Evolutionary conservation across 2,888 invertebrate genomes (phyloP).

Genomic region (Atrina japonica): DNA sequence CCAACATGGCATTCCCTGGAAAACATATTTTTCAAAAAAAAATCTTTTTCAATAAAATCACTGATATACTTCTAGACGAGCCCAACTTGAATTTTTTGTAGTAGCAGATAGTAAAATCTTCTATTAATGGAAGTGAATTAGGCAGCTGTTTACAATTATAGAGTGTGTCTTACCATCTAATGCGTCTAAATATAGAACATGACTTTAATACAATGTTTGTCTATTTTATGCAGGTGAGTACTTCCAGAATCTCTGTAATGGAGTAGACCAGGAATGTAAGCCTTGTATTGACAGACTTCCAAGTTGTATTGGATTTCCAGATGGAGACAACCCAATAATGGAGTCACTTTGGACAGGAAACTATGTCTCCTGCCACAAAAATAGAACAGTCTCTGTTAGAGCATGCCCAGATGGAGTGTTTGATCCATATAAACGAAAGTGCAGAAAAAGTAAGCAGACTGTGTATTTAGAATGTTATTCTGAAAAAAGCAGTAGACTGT

Average conservation of each 20-base stretch:
- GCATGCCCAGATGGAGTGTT: conserved; percentile 51
- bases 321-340: conserved; percentile 52
- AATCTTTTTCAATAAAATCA: no score
- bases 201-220: neutral
- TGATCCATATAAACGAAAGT: conserved; percentile 48
- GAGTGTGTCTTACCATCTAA: no score
- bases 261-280: conserved; percentile 35
- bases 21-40: no score
- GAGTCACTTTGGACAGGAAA: conserved; percentile 45
- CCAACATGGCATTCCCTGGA: no score
- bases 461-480: no score
- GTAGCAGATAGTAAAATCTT: no score
- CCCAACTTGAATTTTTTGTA: no score
- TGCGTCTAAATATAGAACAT: no score
- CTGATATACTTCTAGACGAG: no score
- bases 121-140: no score
- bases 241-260: conserved; percentile 45
- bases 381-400: conserved; percentile 52
- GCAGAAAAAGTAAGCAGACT: conserved; percentile 30
- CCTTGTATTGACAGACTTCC: conserved; percentile 48
- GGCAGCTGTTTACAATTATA: no score
- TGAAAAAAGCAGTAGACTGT: no score
- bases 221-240: conserved; percentile 50
- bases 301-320: conserved; percentile 51
- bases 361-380: conserved; percentile 53